Base-by-base conservation (phyloP, 1,140 invertebrate species). In the Sweltsa coloradensis region DNA sequence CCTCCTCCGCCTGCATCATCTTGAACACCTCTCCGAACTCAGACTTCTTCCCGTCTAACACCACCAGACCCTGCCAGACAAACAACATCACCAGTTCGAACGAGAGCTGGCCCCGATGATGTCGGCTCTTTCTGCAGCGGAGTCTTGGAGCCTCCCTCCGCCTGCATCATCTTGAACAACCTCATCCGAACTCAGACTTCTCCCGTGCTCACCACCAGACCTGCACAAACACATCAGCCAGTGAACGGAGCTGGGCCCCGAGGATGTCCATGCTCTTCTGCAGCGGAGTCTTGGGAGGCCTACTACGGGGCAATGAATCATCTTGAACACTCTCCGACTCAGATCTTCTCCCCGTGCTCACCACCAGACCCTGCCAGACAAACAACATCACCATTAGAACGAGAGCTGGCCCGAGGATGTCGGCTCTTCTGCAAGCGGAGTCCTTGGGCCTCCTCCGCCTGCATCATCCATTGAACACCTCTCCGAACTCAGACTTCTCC, bases 291-390 rank as follows among this genome's bases (percentile, higher is more conserved):
- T 98, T 97, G 0, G 96, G 96, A 3, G 95, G 84, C 66, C 96
- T 70, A 98, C 96, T 1, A 87, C 85, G 69, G n/a, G n/a, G n/a
- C n/a, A n/a, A n/a, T 96, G 85, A 96, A 99, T 99, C 91, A 99
- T 94, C 56, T 89, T 85, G 67, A 98, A 98, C 22, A 99, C 85
- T 69, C n/a, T n/a, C n/a, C n/a, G n/a, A n/a, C n/a, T n/a, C n/a
- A n/a, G n/a, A n/a, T n/a, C n/a, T n/a, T n/a, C n/a, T n/a, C n/a
- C n/a, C n/a, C n/a, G n/a, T n/a, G n/a, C n/a, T n/a, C n/a, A n/a
- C n/a, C n/a, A n/a, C n/a, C n/a, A n/a, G n/a, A n/a, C n/a, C n/a
- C n/a, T n/a, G n/a, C n/a, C n/a, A n/a, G n/a, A n/a, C n/a, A n/a
- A n/a, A n/a, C n/a, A n/a, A n/a, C n/a, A n/a, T n/a, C n/a, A n/a